Percentiles rank a stretch among this genome's conserved stretches.
These are phyloP conservation scores for Melinaea marsaeus DNA, from an alignment of 2,888 invertebrate species.

Conservation along the genomic window DNA sequence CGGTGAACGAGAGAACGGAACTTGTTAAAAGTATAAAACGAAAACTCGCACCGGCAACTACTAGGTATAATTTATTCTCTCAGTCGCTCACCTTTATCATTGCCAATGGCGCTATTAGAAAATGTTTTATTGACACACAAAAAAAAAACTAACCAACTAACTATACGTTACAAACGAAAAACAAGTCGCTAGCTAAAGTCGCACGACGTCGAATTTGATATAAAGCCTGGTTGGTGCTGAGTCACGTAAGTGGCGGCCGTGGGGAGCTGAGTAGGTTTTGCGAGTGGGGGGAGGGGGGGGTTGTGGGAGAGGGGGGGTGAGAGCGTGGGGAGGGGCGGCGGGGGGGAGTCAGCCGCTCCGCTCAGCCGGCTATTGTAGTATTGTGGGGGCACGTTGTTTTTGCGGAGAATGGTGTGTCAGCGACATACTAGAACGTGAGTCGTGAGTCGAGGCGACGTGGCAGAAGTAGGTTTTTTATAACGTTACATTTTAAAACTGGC, in stretches of 20 bases:
- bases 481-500: slow-evolving; percentile 41
- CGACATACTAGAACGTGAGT: slow-evolving; percentile 46
- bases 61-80: slow-evolving; percentile 33
- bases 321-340: slow-evolving; percentile 29
- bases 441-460: slow-evolving; percentile 46
- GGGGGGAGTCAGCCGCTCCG: slow-evolving; percentile 54
- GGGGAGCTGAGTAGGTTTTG: slow-evolving; percentile 33
- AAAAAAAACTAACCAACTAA: slow-evolving; percentile 13
- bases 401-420: slow-evolving; percentile 66
- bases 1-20: slow-evolving; percentile 22
- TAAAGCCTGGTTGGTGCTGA: slow-evolving; percentile 62
- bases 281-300: slow-evolving; percentile 31
- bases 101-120: slow-evolving; percentile 53
- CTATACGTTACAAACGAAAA: slow-evolving; percentile 56
- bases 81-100: slow-evolving; percentile 52
- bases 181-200: slow-evolving; percentile 61
- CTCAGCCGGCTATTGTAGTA: slow-evolving; percentile 71
- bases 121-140: slow-evolving; percentile 58
- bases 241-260: slow-evolving; percentile 61
- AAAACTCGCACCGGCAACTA: slow-evolving; percentile 16
- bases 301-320: slow-evolving; percentile 28
- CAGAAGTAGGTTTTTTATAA: slow-evolving; percentile 47
- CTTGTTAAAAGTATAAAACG: slow-evolving; percentile 50
- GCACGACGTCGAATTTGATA: slow-evolving; percentile 68
- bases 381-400: slow-evolving; percentile 71